Percentiles rank a stretch among this genome's conserved stretches.
These are phyloP conservation scores for Pangasius mekongensis DNA, from an alignment of 2,797 vertebrate genomes.

Conservation along the genomic window DNA sequence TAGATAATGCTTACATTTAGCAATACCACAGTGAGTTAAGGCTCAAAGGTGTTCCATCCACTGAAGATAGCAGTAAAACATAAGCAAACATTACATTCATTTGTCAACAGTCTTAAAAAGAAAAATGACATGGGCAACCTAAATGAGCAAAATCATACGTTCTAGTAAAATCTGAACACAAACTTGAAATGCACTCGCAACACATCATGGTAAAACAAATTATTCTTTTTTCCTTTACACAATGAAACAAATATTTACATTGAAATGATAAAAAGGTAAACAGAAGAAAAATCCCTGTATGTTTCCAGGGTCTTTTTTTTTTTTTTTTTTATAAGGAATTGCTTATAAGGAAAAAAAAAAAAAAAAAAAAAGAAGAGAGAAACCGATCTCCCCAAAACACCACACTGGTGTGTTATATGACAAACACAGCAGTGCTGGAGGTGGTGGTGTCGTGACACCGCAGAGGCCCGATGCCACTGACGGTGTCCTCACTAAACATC, in stretches of 20 bases:
- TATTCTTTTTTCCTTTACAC: constrained; percentile 5
- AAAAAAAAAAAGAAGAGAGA: not conserved
- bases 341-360: not conserved
- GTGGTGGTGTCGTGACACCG: not conserved
- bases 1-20: constrained; percentile 61
- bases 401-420: not conserved
- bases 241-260: constrained; percentile 55
- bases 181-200: constrained; percentile 40
- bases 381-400: not conserved
- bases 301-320: constrained; percentile 33
- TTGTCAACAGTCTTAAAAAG: constrained; percentile 61
- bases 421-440: constrained; percentile 4
- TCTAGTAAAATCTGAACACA: constrained; percentile 35
- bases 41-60: constrained; percentile 62
- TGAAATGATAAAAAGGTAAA: constrained; percentile 35
- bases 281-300: constrained; percentile 11
- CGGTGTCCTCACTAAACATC: not conserved
- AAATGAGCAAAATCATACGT: constrained; percentile 14
- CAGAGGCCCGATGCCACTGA: not conserved
- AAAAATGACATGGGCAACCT: constrained; percentile 25
- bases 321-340: not conserved
- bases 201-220: constrained; percentile 36
- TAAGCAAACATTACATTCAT: constrained; percentile 64
- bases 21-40: constrained; percentile 65
- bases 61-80: constrained; percentile 57